phyloP scores from a whole-genome alignment of 1,140 invertebrate species.

The Periplaneta americana region DNA sequence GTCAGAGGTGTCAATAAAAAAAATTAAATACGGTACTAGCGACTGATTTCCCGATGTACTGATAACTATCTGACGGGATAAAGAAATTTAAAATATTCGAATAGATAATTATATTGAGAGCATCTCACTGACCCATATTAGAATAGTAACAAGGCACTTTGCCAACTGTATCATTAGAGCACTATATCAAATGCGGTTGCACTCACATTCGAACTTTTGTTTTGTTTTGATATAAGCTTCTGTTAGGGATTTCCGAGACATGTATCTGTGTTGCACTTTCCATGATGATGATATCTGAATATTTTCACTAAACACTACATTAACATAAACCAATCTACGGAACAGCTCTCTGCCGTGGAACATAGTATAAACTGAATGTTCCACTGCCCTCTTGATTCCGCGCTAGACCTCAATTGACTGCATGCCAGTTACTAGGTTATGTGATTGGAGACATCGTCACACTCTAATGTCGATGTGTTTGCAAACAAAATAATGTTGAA shows the following conservation, averaged over 20 bases:
- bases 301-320: background rate
- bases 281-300: background rate
- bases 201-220: conserved; percentile 29
- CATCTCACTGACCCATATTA: background rate
- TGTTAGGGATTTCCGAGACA: conserved; percentile 11
- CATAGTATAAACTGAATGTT: background rate
- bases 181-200: background rate
- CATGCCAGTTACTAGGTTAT: no score
- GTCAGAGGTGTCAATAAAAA: no score
- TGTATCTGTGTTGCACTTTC: background rate
- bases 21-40: no score
- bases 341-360: background rate
- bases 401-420: no score
- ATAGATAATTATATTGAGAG: no score
- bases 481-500: no score
- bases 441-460: no score
- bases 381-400: background rate
- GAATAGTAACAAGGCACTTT: background rate
- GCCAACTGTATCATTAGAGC: background rate
- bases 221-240: conserved; percentile 27
- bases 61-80: no score
- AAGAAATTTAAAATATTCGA: no score
- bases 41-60: no score
- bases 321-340: background rate
- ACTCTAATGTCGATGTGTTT: no score